A percentile compares a stretch with the other conserved stretches of the same genome.
phyloP scores from a whole-genome alignment of 2,113 vertebrate genomes.

The Arenaria interpres region DNA sequence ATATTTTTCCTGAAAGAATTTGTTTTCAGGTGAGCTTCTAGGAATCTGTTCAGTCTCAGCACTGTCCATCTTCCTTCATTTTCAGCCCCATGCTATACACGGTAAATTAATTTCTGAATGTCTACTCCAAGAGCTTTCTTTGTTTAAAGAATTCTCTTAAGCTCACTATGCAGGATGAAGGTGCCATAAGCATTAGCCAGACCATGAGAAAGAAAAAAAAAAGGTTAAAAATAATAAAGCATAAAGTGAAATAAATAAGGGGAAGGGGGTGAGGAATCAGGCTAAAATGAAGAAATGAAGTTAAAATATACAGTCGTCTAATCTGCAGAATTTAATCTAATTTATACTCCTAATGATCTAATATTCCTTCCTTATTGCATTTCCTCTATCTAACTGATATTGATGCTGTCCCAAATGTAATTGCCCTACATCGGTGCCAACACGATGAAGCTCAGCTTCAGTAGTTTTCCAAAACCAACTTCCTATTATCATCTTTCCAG shows the following conservation, averaged over 20 bases:
- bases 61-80: neutral
- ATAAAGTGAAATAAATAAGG: constrained; percentile 6
- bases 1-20: neutral
- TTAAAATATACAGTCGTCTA: neutral
- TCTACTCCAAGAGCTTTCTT: neutral
- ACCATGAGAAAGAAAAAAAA: neutral
- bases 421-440: neutral
- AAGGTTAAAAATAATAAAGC: neutral
- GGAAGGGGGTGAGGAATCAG: rapidly evolving
- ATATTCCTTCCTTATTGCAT: constrained; percentile 26
- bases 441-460: neutral
- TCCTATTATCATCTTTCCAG: neutral
- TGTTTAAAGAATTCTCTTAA: neutral
- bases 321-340: neutral
- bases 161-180: neutral
- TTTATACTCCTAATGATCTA: constrained; percentile 25
- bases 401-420: neutral
- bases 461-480: constrained; percentile 21
- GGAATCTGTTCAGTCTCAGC: neutral
- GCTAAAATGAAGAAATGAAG: constrained; percentile 21
- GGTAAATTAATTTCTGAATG: neutral
- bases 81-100: neutral
- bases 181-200: neutral
- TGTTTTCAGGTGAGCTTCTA: neutral
- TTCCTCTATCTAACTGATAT: constrained; percentile 28